Conservation (phyloP, 2,113 vertebrate species). For the Glaucomys volans region DNA sequence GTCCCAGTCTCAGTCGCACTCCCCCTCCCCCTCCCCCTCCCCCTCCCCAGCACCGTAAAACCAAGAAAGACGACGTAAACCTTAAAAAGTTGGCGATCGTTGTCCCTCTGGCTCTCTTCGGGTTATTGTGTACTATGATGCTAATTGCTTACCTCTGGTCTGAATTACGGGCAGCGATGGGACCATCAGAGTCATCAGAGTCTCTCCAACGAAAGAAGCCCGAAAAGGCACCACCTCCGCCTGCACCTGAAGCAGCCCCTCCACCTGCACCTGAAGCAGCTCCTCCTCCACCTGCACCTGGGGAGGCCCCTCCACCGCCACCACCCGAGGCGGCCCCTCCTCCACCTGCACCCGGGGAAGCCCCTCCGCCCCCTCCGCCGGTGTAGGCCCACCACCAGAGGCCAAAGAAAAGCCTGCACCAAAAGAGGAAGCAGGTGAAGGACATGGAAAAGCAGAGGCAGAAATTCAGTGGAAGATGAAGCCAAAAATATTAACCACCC, state of each 20-base stretch:
- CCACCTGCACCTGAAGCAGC: no score
- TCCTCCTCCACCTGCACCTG: accelerated
- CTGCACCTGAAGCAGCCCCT: background rate
- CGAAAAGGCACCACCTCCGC: no score
- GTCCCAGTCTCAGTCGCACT: no score
- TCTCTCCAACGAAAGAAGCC: no score
- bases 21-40: no score
- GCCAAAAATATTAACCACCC: background rate
- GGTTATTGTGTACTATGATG: background rate
- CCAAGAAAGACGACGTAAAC: accelerated
- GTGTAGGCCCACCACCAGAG: background rate
- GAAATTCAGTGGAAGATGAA: background rate
- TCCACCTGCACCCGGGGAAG: background rate
- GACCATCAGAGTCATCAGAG: no score
- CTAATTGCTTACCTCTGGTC: background rate
- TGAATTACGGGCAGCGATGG: background rate
- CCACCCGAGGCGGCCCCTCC: no score
- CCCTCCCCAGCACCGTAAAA: no score
- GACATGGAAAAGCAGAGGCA: background rate
- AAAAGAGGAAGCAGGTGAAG: background rate
- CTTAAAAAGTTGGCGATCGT: accelerated
- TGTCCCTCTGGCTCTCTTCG: background rate
- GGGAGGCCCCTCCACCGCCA: no score
- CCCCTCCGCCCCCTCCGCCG: background rate
- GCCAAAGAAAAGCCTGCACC: background rate